Evolutionary conservation across 2,888 invertebrate genomes (phyloP), one percentile per base, ranked within the genome.

Genomic region (Brenthis ino): DNA sequence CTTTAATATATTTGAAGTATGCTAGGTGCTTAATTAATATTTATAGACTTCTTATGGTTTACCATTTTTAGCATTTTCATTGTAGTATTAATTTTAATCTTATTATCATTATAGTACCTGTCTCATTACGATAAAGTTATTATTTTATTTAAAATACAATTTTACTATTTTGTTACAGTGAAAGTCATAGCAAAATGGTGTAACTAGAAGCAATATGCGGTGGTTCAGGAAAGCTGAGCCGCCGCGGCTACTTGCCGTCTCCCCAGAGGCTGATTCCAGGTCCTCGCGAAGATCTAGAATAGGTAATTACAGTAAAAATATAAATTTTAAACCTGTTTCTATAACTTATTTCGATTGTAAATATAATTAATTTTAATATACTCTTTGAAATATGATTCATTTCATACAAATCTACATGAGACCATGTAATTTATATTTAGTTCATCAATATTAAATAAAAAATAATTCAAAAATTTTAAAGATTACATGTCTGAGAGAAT

Each of bases 161-260:
- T 28, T 48, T 64, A 12, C n/a, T 28, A 43, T 51, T 58, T 76
- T 70, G 74, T 80, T 80, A 55, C 77, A 79, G 79, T 70, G 20
- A 58, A 67, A 69, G 28, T 66, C 20, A 51, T 20, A 20, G 55
- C 13, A 73, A 71, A 16, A 75, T 75, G 75, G 72, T 69, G 43
- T 75, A 74, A 64, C 8, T 11, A 70, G 56, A 57, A 67, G 61
- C 72, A 84, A 84, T 79, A 96, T 96, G 96, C 95, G 95, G 92
- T 96, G 96, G 96, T 96, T 96, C 92, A 95, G 94, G 86, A 94
- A 93, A 80, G 94, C 94, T 82, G 95, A 94, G 87, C 93, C 95
- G 83, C 95, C 95, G 78, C 93, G 95, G 87, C 93, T 96, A 81
- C 92, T 96, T 74, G 95, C 95, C 86, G 93, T 95, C 73, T 95